Evolutionary conservation across 2,888 invertebrate genomes (phyloP).

Genomic region (Brenthis hecate): DNA sequence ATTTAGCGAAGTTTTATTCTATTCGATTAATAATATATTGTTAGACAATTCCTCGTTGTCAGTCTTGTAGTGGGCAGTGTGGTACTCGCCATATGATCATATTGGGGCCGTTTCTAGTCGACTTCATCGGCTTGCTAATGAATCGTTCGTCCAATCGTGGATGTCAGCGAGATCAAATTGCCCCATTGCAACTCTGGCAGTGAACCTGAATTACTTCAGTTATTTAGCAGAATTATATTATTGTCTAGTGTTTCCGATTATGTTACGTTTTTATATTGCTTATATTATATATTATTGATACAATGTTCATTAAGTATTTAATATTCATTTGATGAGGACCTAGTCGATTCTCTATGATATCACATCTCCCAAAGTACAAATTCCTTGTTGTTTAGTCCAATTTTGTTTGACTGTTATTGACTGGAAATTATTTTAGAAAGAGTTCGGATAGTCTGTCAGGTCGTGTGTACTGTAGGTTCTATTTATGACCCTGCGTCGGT

Average conservation of each 20-base stretch:
- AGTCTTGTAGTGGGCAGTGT: slow-evolving; percentile 61
- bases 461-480: slow-evolving; percentile 37
- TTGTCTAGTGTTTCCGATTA: slow-evolving; percentile 80
- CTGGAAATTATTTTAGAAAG: slow-evolving; percentile 78
- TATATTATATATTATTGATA: slow-evolving; percentile 80
- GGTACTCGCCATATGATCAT: slow-evolving; percentile 30
- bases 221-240: slow-evolving; percentile 82
- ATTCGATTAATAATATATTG: slow-evolving; percentile 75
- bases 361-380: slow-evolving; percentile 84
- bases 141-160: slow-evolving; percentile 45
- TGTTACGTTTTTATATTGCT: slow-evolving; percentile 82
- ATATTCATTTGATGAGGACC: slow-evolving; percentile 82
- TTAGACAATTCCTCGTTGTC: slow-evolving; percentile 74
- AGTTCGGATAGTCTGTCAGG: slow-evolving; percentile 49
- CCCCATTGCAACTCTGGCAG: slow-evolving; percentile 61
- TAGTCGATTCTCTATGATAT: slow-evolving; percentile 82
- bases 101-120: slow-evolving; percentile 65
- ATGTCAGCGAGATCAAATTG: slow-evolving; percentile 44
- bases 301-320: slow-evolving; percentile 82
- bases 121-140: slow-evolving; percentile 55
- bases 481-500: slow-evolving; percentile 39
- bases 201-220: slow-evolving; percentile 75
- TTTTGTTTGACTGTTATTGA: slow-evolving; percentile 82
- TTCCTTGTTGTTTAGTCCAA: slow-evolving; percentile 84
- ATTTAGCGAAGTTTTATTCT: slow-evolving; percentile 75